Evolutionary conservation across 2,797 vertebrate species (phyloP), one percentile per base, ranked within the genome.

Genomic region (Naso thynnoides): DNA sequence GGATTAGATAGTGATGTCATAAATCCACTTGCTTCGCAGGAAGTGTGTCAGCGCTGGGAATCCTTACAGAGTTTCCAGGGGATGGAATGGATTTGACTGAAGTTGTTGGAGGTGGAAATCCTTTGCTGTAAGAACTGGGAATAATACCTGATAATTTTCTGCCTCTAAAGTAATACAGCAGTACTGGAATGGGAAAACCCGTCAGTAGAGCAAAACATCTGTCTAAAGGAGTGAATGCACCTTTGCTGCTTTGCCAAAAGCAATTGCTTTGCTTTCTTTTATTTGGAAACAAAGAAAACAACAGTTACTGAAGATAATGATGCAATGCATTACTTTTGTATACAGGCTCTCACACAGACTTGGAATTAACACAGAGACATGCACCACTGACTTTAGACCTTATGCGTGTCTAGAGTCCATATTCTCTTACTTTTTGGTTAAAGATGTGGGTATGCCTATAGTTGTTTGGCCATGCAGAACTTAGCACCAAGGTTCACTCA

Each of bases 1-100:
- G 86, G 80, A 90, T 88, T 88, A 86, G 86, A 88, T 80, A 78
- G 90, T 88, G 88, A 90, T 90, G 88, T 88, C 81, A 89, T 90
- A 93, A 90, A 92, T 91, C 77, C 60, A 81, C 63, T 80, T 53
- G 70, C 86, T 83, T 82, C 78, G 53, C 78, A 87, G 85, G 86
- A 89, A 80, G 87, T 83, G 74, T 91, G 72, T 92, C 81, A 83
- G 87, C 72, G 21, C 39, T 76, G 78, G 90, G 83, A 89, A 81
- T 85, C 86, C 76, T 88, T 64, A 53, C 79, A 67, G 75, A 84
- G 72, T 79, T 89, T 91, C 81, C 73, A 83, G 58, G 83, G 71
- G 86, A 86, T 83, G 75, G 81, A 80, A 86, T 82, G 68, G 82
- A 88, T 86, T 85, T 82, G 82, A 89, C 78, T 80, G 52, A 64